Base-by-base conservation (phyloP, 37 sponge, comb jelly and placozoan genomes). In the Spongilla lacustris region DNA sequence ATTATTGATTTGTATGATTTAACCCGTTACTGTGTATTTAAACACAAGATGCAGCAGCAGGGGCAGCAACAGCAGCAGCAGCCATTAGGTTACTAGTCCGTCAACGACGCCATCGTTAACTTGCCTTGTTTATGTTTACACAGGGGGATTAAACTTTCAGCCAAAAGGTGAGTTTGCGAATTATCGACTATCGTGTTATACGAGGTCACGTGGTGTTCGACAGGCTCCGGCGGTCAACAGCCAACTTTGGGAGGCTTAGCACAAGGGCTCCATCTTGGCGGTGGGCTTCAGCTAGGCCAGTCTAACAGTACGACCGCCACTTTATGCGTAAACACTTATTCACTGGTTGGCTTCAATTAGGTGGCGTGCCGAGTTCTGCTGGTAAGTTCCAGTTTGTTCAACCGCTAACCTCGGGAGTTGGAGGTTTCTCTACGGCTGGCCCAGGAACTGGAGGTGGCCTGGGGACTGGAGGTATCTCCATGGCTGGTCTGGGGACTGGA, bases 201-300 rank as follows among this genome's bases (percentile, higher is more conserved):
- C 3, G 41, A 41, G 6, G 3, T 3, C 6, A 6, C 6, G 41
- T 41, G 41, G 6, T 41, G 41, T 41, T 58, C 19, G 19, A 19
- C 19, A 58, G 58, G 58, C 21, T 1, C 58, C 21, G 21, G 38
- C 66, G 12, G 28, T 75, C 69, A 36, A 46, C 82, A 81, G 25
- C 9, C 25, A 24, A 29, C 85, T 25, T 22, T 46, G 4, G 73
- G 75, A 66, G 74, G 31, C 34, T 72, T 72, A 72, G 73, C 28
- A 72, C 73, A 72, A 23, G 73, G 76, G 36, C 76, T 84, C 33
- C 84, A 69, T 41, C 46, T 50, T 23, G 78, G 75, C 73, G 81
- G 81, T 66, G 86, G 83, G 72, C 86, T 85, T 36, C 86, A 86
- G 77, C 67, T 17, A 4, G n/a, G 36, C 22, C 79, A 30, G 32